Evolutionary conservation across 2,113 vertebrate species (phyloP), one percentile per base, ranked within the genome.

Genomic region (Seriola rivoliana): DNA sequence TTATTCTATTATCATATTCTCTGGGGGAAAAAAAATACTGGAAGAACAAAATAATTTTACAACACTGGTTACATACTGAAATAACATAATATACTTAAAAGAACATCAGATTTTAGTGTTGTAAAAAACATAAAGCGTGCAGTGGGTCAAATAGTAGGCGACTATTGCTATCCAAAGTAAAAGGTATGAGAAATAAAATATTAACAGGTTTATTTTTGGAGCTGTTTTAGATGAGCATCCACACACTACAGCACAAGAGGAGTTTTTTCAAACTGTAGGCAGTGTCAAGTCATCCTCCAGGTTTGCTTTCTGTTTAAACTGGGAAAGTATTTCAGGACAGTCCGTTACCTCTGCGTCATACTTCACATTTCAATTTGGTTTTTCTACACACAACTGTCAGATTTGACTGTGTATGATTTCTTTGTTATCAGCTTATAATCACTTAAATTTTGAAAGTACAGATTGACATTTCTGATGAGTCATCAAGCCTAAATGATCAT

Each of bases 161-260:
- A 42, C 40, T 10, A 10, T 25, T 55, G 29, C 16, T 23, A 0
- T 23, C 17, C 21, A n/a, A 42, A 40, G 80, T 50, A 14, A 76
- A 76, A 76, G 8, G 5, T 16, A 59, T 3, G 4, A 52, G 8
- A 34, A 44, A 34, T 62, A 0, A 75, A 74, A 81, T 68, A 74
- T 69, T 34, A 63, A 75, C 21, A 54, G 55, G 17, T 75, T 63
- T 75, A 59, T 66, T 66, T 73, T n/a, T 58, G 40, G 62, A 72
- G 32, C 38, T 14, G 11, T 21, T 48, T 71, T 42, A 71, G 67
- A 42, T 46, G 48, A 57, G 48, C 46, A 17, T 14, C 14, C 13
- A 57, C 38, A 58, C 32, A 23, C 58, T 78, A 34, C 11, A 59
- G 8, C 23, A 34, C 1, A 3, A 16, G 12, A 32, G 6, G 25